These are phyloP conservation scores for Thamnophis sirtalis DNA, from an alignment of 2,113 vertebrate genomes.

Conservation along the genomic window DNA sequence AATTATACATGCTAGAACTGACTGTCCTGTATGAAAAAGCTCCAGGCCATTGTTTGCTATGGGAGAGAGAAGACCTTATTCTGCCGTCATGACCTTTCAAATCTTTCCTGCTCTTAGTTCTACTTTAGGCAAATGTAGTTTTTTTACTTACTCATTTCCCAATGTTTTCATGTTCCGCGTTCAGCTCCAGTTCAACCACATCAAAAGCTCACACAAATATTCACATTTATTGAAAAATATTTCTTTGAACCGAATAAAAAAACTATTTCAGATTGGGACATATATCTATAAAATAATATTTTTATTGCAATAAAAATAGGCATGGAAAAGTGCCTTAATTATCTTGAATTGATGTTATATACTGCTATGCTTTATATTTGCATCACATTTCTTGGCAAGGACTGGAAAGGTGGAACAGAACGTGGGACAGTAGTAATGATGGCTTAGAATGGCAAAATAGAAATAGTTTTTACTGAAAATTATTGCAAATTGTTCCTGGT, in stretches of 20 bases:
- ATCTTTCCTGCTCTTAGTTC: not conserved
- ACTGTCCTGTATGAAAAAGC: not conserved
- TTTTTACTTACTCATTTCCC: not conserved
- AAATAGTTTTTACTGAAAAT: not conserved
- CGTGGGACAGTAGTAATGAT: not conserved
- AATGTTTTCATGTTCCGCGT: not conserved
- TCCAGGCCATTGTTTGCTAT: not conserved
- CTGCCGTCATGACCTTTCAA: not conserved
- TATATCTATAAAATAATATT: not conserved
- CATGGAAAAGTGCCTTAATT: not conserved
- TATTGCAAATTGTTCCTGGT: not conserved
- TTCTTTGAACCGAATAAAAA: not conserved
- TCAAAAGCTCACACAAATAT: not conserved
- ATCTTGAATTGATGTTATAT: not conserved
- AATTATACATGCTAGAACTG: not conserved
- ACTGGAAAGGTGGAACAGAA: not conserved
- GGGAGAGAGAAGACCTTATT: not conserved
- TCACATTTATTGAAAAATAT: not conserved
- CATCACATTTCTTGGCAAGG: not conserved
- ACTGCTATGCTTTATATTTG: not conserved
- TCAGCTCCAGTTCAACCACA: not conserved
- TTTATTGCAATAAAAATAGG: not conserved
- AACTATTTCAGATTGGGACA: not conserved
- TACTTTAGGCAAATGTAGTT: not conserved
- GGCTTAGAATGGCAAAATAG: not conserved